A percentile compares a stretch with the other conserved stretches of the same genome.
Evolutionary conservation across 2,113 vertebrate species (phyloP).

Genomic region (Turdus rufiventris): DNA sequence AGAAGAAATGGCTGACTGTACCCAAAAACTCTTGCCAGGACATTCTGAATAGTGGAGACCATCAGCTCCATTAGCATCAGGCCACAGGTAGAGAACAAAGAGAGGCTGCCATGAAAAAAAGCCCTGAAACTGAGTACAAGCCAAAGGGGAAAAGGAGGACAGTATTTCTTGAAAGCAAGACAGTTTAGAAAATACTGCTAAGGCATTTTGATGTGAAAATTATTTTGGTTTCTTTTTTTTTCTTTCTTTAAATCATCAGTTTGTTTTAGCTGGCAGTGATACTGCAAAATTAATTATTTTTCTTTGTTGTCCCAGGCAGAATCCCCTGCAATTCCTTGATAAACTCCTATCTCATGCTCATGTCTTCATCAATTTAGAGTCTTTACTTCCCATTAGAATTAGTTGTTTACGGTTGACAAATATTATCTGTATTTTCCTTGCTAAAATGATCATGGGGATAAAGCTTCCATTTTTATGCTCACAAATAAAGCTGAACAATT

Average conservation of each 20-base stretch:
- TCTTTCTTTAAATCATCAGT: neutral
- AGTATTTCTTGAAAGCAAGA: neutral
- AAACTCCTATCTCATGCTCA: conserved; percentile 36
- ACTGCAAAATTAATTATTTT: conserved; percentile 42
- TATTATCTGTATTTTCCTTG: conserved; percentile 51
- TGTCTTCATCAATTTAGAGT: conserved; percentile 53
- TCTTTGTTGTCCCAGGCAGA: neutral
- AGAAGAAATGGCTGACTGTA: neutral
- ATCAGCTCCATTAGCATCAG: neutral
- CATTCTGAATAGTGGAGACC: neutral
- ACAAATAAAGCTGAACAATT: conserved; percentile 47
- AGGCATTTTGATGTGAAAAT: neutral
- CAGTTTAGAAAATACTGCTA: neutral
- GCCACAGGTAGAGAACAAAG: neutral
- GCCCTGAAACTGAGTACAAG: neutral
- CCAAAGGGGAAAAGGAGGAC: neutral
- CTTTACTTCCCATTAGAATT: conserved; percentile 48
- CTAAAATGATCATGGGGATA: conserved; percentile 32
- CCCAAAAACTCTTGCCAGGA: neutral
- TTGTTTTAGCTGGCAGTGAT: neutral
- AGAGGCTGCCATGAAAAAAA: neutral
- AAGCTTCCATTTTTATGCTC: conserved; percentile 16
- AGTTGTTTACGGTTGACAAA: conserved; percentile 48
- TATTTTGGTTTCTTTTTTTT: neutral
- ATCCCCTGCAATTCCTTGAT: conserved; percentile 46